Evolutionary conservation across 2,797 vertebrate genomes (phyloP), one percentile per base, ranked within the genome.

Genomic region (Malurus splendens): DNA sequence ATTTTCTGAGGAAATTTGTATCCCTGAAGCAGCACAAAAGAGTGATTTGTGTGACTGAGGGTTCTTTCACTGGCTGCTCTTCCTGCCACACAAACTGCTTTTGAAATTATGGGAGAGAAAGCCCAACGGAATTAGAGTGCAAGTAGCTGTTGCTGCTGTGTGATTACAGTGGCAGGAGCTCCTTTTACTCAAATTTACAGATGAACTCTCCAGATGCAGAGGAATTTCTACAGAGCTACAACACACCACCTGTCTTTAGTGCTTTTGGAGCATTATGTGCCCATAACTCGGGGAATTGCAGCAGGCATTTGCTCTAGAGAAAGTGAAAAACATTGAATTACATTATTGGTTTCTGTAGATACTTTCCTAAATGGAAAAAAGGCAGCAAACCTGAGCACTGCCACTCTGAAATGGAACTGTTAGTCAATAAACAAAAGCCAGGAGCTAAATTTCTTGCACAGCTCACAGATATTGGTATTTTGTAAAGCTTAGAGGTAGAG

Each of bases 51-150:
- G 47, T 39, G 33, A 33, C 32, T 66, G 70, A 52, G 32, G 19
- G 7, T 75, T 75, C 55, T 52, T 39, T 39, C 24, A 9, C 24
- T 66, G 45, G 39, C 38, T 66, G 54, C 54, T 74, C 45, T 66
- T 32, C 23, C 45, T 45, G 45, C 39, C 54, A 28, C 4, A 9
- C 38, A 54, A 74, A 7, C 61, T 83, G 32, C 17, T 79, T 70
- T 62, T 79, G 71, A 39, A 70, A 44, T 68, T 45, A n/a, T 9
- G n/a, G 71, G 59, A 80, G 42, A 77, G 41, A 77, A 76, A 72
- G 28, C 36, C 66, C 83, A 75, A 23, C n/a, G 66, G 68, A 44
- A 52, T 38, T 9, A 20, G 36, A 56, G 44, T 33, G 28, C 57
- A 14, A 5, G 32, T 4, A 30, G 48, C 52, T 51, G 59, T 75